phyloP scores from a whole-genome alignment of 2,113 vertebrate species.

The human (Homo sapiens) region DNA sequence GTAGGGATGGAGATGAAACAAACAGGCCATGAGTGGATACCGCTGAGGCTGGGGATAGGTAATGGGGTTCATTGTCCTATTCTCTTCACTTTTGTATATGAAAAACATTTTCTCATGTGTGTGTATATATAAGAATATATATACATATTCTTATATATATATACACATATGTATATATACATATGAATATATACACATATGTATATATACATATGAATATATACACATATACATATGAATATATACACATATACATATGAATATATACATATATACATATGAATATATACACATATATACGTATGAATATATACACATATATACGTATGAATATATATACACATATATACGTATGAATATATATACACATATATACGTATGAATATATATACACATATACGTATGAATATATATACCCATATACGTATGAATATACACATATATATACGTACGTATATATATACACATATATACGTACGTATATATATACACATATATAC shows the following conservation, averaged over 20 bases:
- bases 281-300: neutral
- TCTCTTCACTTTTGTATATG: neutral
- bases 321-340: neutral
- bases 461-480: too few species aligned
- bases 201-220: too few species aligned
- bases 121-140: neutral
- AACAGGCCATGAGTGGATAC: neutral
- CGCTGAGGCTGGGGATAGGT: neutral
- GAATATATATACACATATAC: neutral
- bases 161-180: too few species aligned
- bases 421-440: neutral
- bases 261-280: too few species aligned
- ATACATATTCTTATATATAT: too few species aligned
- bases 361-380: too few species aligned
- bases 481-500: neutral
- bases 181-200: too few species aligned
- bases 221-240: too few species aligned
- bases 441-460: too few species aligned
- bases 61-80: neutral
- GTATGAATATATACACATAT: neutral
- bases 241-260: too few species aligned
- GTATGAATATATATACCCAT: too few species aligned
- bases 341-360: too few species aligned
- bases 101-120: neutral
- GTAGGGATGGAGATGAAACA: neutral